These are phyloP conservation scores for Procambarus clarkii DNA, from an alignment of 1,140 invertebrate species.

Conservation along the genomic window DNA sequence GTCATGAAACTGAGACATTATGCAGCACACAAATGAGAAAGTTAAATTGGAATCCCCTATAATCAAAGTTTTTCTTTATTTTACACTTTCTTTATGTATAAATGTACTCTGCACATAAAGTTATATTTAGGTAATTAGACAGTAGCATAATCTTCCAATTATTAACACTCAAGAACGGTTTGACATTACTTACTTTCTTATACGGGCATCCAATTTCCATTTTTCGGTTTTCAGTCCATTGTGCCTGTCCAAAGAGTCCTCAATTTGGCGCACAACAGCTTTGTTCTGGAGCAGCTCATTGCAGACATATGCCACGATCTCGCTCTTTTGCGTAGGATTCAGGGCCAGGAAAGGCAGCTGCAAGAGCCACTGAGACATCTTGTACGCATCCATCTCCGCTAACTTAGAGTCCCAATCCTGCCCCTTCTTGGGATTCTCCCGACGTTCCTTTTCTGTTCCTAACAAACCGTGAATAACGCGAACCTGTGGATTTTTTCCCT, in stretches of 20 bases:
- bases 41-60: too few relatives aligned
- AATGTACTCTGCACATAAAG: too few relatives aligned
- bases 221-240: conserved; percentile 80
- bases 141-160: neutral
- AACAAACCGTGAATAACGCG: conserved; percentile 55
- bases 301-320: conserved; percentile 92
- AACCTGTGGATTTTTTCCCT: conserved; percentile 22
- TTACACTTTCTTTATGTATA: too few relatives aligned
- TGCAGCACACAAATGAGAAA: too few relatives aligned
- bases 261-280: conserved; percentile 83
- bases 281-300: conserved; percentile 96
- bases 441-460: conserved; percentile 69
- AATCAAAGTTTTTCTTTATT: too few relatives aligned
- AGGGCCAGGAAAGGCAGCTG: conserved; percentile 90
- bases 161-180: neutral
- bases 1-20: too few relatives aligned
- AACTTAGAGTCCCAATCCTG: conserved; percentile 69
- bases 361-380: conserved; percentile 83
- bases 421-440: conserved; percentile 58
- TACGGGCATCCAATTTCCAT: conserved; percentile 84
- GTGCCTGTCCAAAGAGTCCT: conserved; percentile 78
- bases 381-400: conserved; percentile 77
- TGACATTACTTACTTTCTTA: conserved; percentile 66
- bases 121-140: too few relatives aligned
- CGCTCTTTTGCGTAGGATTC: conserved; percentile 89